phyloP scores from a whole-genome alignment of 2,113 vertebrate genomes.

The Hystrix brachyura region DNA sequence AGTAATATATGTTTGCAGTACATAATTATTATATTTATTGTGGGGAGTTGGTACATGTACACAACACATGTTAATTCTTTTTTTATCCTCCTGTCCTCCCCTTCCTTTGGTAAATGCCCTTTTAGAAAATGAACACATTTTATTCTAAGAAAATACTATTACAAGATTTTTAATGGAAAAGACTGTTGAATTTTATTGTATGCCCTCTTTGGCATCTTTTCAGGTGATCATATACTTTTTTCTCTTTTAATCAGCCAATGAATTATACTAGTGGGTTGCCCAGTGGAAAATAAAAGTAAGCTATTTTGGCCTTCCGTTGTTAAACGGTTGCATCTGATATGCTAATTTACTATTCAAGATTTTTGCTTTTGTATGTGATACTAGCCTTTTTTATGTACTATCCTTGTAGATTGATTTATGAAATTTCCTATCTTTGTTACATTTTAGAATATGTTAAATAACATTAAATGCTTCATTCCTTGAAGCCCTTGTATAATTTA shows the following conservation, averaged over 20 bases:
- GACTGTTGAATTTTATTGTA: neutral
- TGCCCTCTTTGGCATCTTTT: neutral
- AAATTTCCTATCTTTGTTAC: neutral
- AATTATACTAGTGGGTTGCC: neutral
- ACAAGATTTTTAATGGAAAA: neutral
- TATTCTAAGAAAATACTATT: slow-evolving; percentile 24
- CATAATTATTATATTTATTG: neutral
- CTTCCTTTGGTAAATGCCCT: neutral
- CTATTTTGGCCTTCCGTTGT: neutral
- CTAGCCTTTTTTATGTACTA: neutral
- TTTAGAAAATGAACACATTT: neutral
- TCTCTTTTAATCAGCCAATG: neutral
- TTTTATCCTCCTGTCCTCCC: neutral
- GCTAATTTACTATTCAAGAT: neutral
- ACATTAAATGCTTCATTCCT: neutral
- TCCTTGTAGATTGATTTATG: neutral
- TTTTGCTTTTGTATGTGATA: neutral
- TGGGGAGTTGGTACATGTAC: neutral
- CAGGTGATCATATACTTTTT: neutral
- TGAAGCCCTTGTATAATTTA: neutral
- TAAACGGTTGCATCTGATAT: neutral
- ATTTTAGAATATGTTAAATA: neutral
- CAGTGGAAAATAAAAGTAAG: neutral
- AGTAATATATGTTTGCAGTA: neutral
- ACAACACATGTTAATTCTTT: neutral